These are phyloP conservation scores for Caenorhabditis virilis DNA, from an alignment of 2,888 invertebrate species.

Conservation along the genomic window DNA sequence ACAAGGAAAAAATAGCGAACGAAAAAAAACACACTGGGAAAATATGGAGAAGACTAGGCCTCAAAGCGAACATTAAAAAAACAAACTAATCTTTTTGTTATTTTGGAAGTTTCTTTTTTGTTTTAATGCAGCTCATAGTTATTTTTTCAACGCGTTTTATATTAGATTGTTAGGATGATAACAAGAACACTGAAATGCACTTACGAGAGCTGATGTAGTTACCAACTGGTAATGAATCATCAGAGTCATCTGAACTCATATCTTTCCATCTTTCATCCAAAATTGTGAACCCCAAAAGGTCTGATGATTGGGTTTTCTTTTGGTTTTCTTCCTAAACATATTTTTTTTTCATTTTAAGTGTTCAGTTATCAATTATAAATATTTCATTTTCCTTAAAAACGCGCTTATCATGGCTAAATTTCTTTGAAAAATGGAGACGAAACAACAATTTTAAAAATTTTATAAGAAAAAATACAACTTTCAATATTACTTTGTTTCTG, in stretches of 20 bases:
- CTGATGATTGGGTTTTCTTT: constrained; percentile 17
- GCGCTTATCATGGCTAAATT: neutral
- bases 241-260: constrained; percentile 32
- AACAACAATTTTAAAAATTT: neutral
- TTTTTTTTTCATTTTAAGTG: neutral
- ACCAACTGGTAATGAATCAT: constrained; percentile 31
- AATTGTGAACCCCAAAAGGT: constrained; percentile 32
- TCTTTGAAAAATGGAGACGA: neutral
- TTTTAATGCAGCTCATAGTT: neutral
- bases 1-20: no score
- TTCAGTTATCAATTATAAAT: no score
- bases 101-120: no score
- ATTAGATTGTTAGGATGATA: neutral
- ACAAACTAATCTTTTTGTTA: no score
- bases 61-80: neutral
- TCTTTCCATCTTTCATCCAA: constrained; percentile 19
- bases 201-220: constrained; percentile 20
- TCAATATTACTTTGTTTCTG: no score
- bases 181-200: neutral
- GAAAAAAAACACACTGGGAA: neutral
- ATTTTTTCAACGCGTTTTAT: neutral
- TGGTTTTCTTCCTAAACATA: constrained; percentile 2
- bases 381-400: no score
- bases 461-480: no score
- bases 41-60: neutral